Evolutionary conservation across 2,888 invertebrate species (phyloP).

Genomic region (Drosophila mayaguana): DNA sequence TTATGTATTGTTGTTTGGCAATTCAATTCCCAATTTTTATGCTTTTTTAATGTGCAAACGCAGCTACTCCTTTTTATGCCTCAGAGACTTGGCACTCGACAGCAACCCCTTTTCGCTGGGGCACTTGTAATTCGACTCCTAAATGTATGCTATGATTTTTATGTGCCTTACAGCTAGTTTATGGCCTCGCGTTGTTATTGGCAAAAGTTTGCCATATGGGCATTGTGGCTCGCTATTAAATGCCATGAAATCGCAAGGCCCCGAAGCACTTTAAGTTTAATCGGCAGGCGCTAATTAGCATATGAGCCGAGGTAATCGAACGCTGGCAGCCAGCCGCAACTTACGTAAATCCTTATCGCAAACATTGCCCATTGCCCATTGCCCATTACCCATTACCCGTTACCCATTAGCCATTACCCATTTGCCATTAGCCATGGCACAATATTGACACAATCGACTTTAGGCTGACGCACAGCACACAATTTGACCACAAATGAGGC

Average conservation of each 20-base stretch:
- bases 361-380: conserved; percentile 35
- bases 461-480: conserved; percentile 75
- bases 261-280: conserved; percentile 22
- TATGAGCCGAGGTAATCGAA: conserved; percentile 42
- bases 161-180: conserved; percentile 62
- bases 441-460: conserved; percentile 82
- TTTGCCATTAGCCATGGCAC: conserved; percentile 68
- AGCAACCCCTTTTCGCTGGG: conserved; percentile 36
- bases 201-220: conserved; percentile 43
- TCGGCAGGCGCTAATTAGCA: conserved; percentile 63
- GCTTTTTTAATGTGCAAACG: conserved; percentile 75
- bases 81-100: not conserved
- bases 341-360: conserved; percentile 70
- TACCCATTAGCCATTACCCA: conserved; percentile 35
- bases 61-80: conserved; percentile 70
- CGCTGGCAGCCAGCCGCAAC: conserved; percentile 48
- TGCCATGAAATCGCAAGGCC: not conserved
- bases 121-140: conserved; percentile 64
- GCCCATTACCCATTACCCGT: conserved; percentile 1
- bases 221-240: conserved; percentile 17
- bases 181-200: conserved; percentile 28
- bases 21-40: conserved; percentile 73
- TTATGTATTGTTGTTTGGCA: conserved; percentile 60
- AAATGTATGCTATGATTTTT: conserved; percentile 75
- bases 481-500: conserved; percentile 80